A percentile compares a stretch with the other conserved stretches of the same genome.
Evolutionary conservation across 2,113 vertebrate genomes (phyloP).

Genomic region (Mionectes macconnelli): DNA sequence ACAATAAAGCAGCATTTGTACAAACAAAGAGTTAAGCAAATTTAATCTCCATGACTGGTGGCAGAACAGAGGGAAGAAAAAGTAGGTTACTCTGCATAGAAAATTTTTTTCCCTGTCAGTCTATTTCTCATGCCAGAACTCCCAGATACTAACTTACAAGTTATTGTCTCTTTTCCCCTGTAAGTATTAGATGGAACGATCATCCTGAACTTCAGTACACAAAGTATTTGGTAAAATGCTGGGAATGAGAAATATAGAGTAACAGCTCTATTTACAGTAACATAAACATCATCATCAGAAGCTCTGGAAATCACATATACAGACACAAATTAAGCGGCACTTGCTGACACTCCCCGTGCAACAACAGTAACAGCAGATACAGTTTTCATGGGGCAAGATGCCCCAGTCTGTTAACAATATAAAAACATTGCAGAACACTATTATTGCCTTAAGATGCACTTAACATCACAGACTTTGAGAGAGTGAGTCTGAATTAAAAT

Average conservation of each 20-base stretch:
- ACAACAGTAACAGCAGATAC: not conserved
- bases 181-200: not conserved
- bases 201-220: not conserved
- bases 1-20: not conserved
- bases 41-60: not conserved
- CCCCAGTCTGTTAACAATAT: not conserved
- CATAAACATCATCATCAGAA: not conserved
- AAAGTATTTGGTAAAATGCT: not conserved
- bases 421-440: not conserved
- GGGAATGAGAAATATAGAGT: not conserved
- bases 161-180: not conserved
- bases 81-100: conserved; percentile 28
- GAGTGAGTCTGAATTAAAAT: not conserved
- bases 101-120: not conserved
- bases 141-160: not conserved
- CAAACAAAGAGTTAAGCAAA: conserved; percentile 53
- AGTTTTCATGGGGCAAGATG: not conserved
- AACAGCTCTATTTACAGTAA: not conserved
- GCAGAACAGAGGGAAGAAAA: not conserved
- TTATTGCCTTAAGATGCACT: not conserved
- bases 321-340: not conserved
- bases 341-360: not conserved
- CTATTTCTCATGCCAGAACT: not conserved
- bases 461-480: not conserved
- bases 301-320: not conserved